Conservation (phyloP, 2,888 invertebrate genomes). For the Drosophila aldrichi region DNA sequence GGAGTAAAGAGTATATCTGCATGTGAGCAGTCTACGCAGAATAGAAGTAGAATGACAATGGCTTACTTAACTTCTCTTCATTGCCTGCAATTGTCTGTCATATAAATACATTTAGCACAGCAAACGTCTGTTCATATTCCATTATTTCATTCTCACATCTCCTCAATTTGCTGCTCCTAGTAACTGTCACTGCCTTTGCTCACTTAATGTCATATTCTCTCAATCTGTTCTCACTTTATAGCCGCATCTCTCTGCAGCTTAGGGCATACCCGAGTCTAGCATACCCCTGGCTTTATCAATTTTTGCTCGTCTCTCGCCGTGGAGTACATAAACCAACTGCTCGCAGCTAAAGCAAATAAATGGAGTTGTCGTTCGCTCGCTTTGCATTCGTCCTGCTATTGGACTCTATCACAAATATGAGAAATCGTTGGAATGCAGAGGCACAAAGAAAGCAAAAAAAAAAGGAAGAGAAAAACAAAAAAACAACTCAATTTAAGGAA, state of each 20-base stretch:
- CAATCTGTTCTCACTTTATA: background rate
- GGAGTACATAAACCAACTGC: slow-evolving; percentile 61
- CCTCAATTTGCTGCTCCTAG: background rate
- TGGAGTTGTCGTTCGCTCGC: slow-evolving; percentile 62
- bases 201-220: background rate
- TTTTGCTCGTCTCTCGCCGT: slow-evolving; percentile 24
- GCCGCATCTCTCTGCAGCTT: background rate
- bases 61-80: background rate
- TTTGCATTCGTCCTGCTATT: slow-evolving; percentile 69
- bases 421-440: slow-evolving; percentile 52
- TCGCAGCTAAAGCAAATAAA: slow-evolving; percentile 57
- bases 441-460: background rate
- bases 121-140: too few species aligned
- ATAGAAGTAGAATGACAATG: background rate
- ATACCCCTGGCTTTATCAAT: background rate
- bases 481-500: slow-evolving; percentile 61
- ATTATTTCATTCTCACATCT: too few species aligned
- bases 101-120: background rate
- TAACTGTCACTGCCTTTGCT: background rate
- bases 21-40: background rate
- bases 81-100: background rate
- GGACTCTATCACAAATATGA: slow-evolving; percentile 55
- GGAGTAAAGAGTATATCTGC: background rate
- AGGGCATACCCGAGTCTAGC: slow-evolving; percentile 22
- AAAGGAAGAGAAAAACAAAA: background rate